A percentile compares a stretch with the other conserved stretches of the same genome.
Evolutionary conservation across 2,888 invertebrate species (phyloP).

Genomic region (Hymenopus coronatus): DNA sequence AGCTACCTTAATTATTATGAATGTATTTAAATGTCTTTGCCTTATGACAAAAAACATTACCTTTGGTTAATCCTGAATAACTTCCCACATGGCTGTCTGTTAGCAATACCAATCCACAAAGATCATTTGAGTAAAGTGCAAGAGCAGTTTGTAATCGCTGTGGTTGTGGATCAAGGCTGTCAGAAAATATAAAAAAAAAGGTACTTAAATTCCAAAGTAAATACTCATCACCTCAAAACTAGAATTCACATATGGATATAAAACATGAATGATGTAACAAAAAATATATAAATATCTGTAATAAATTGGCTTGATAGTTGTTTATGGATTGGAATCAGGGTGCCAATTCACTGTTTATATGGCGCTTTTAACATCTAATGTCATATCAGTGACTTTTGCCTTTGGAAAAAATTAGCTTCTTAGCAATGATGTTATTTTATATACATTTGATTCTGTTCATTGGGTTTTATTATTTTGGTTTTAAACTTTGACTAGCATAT

Average conservation of each 20-base stretch:
- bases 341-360: too few species aligned
- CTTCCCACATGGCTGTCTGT: conserved; percentile 64
- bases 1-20: conserved; percentile 14
- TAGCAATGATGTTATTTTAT: too few species aligned
- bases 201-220: conserved; percentile 37
- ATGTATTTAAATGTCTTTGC: conserved; percentile 24
- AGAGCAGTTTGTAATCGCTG: conserved; percentile 89
- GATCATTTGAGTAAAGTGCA: conserved; percentile 86
- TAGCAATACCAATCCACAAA: conserved; percentile 83
- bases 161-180: conserved; percentile 61
- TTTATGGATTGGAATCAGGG: too few species aligned
- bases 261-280: not conserved
- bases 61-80: conserved; percentile 62
- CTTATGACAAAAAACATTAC: conserved; percentile 42
- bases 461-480: too few species aligned
- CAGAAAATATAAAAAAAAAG: conserved; percentile 24
- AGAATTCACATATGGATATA: too few species aligned
- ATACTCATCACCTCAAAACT: not conserved
- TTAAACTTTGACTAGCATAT: too few species aligned
- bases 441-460: too few species aligned
- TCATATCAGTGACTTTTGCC: too few species aligned
- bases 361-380: too few species aligned
- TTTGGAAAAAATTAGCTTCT: too few species aligned
- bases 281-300: too few species aligned
- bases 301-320: too few species aligned